Percentiles rank a stretch among this genome's conserved stretches.
phyloP scores from a whole-genome alignment of 2,113 vertebrate genomes.

The Equus quagga region DNA sequence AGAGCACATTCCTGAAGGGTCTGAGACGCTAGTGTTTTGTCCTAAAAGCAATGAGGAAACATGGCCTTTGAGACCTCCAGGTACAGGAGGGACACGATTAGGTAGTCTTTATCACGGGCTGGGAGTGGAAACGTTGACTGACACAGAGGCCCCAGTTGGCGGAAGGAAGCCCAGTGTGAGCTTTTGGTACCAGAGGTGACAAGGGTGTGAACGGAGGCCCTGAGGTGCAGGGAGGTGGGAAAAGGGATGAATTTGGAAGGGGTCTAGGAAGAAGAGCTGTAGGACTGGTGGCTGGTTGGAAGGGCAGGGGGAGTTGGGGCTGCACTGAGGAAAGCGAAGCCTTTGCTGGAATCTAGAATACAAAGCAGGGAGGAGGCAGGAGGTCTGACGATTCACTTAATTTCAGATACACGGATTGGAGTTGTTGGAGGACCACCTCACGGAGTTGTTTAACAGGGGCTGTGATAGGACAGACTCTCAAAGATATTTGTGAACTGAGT shows the following conservation, averaged over 20 bases:
- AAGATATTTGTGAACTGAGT: background rate
- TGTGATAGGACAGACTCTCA: background rate
- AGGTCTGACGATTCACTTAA: background rate
- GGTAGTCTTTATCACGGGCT: background rate
- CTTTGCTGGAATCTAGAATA: background rate
- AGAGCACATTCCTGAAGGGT: background rate
- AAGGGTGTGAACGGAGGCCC: background rate
- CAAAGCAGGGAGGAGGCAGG: background rate
- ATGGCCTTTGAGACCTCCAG: background rate
- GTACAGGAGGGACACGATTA: background rate
- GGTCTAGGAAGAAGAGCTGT: background rate
- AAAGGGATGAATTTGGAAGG: background rate
- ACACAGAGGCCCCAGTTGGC: background rate
- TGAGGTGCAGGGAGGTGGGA: background rate
- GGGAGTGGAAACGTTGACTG: background rate
- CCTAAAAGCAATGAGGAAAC: background rate
- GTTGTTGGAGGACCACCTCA: background rate
- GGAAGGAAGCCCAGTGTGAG: background rate
- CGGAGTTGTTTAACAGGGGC: background rate
- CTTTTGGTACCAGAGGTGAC: background rate
- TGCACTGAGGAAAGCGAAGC: background rate
- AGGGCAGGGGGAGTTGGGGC: accelerated
- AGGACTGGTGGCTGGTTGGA: background rate
- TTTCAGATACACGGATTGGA: background rate
- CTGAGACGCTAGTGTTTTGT: background rate